Conservation (phyloP, 2,113 vertebrate genomes). For the Salvator merianae region DNA sequence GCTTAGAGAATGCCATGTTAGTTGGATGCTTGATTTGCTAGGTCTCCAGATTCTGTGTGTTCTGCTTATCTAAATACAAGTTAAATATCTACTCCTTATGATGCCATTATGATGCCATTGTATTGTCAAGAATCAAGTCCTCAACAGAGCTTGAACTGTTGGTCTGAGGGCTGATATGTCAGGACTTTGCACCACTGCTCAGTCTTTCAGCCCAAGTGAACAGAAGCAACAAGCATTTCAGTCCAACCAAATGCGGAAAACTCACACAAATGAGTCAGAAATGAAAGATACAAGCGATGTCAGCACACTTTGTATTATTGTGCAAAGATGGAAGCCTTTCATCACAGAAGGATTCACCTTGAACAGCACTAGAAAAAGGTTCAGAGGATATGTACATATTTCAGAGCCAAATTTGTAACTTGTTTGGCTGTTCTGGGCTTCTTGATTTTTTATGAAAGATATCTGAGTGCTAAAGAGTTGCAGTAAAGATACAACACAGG, state of each 20-base stretch:
- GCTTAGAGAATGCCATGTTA: background rate
- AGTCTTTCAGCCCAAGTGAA: too few species aligned
- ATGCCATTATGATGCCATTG: background rate
- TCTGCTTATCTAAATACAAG: background rate
- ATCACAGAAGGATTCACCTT: background rate
- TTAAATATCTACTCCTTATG: background rate
- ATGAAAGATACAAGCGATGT: background rate
- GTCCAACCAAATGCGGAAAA: background rate
- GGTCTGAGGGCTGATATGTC: background rate
- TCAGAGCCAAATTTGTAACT: background rate
- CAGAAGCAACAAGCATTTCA: background rate
- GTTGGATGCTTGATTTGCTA: background rate
- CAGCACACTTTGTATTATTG: background rate
- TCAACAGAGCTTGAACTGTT: background rate
- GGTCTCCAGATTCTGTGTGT: background rate
- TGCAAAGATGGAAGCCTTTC: background rate
- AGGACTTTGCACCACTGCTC: background rate
- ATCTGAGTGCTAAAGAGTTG: background rate
- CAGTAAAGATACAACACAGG: too few species aligned
- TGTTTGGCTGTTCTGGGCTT: background rate
- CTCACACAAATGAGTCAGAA: background rate
- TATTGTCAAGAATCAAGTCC: background rate
- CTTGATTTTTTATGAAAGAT: background rate
- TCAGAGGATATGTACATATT: too few species aligned
- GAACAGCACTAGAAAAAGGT: background rate